Percentiles rank a stretch among this genome's conserved stretches.
Evolutionary conservation across 2,888 invertebrate species (phyloP).

Genomic region (Ornithoptera priamus): DNA sequence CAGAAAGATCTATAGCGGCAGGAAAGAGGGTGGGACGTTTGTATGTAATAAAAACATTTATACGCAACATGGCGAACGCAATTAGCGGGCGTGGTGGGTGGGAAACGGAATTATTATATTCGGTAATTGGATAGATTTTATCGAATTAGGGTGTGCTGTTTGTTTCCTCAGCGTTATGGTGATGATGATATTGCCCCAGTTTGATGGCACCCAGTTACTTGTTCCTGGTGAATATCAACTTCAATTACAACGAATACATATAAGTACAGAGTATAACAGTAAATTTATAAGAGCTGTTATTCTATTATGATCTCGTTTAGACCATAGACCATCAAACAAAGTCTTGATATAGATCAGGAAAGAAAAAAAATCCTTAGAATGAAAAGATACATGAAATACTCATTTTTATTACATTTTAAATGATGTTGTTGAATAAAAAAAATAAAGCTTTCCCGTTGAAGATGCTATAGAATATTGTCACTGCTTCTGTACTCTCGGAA

Average conservation of each 20-base stretch:
- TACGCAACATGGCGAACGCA: slow-evolving; percentile 41
- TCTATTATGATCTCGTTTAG: not conserved
- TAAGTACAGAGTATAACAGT: too few species aligned
- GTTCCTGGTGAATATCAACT: not conserved
- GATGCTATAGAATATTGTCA: too few species aligned
- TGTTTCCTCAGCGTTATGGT: slow-evolving; percentile 25
- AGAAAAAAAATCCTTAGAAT: too few species aligned
- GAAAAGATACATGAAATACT: too few species aligned
- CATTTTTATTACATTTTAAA: too few species aligned
- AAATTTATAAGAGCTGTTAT: too few species aligned
- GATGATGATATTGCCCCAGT: slow-evolving; percentile 7
- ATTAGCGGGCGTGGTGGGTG: slow-evolving; percentile 44
- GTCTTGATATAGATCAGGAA: not conserved
- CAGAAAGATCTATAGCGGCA: slow-evolving; percentile 30
- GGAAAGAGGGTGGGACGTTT: slow-evolving; percentile 41
- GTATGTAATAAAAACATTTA: slow-evolving; percentile 45
- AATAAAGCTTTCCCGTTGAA: too few species aligned
- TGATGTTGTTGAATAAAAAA: too few species aligned
- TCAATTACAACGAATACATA: too few species aligned
- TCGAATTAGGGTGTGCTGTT: slow-evolving; percentile 44
- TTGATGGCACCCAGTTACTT: not conserved
- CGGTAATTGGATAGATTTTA: slow-evolving; percentile 57
- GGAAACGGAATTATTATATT: slow-evolving; percentile 56
- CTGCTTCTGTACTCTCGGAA: too few species aligned
- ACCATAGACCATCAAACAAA: not conserved